Percentiles rank a stretch among this genome's conserved stretches.
Conservation (phyloP, 2,888 invertebrate species). For the Eutolmus rufibarbis region DNA sequence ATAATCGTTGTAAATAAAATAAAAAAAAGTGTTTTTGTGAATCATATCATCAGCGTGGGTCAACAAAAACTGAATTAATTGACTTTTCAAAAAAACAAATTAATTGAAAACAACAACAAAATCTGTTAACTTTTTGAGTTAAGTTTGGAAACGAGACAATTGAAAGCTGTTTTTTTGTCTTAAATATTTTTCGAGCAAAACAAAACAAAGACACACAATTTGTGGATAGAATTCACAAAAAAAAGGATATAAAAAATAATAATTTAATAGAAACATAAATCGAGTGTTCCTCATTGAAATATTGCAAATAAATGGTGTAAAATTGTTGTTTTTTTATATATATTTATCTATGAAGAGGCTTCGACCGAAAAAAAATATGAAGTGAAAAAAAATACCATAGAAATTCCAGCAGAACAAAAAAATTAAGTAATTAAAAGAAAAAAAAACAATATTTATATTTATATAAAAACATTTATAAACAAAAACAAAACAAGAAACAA, state of each 20-base stretch:
- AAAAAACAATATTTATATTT: slow-evolving; percentile 16
- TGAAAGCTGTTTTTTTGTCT: too few species aligned
- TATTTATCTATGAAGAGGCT: slow-evolving; percentile 5
- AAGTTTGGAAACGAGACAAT: too few species aligned
- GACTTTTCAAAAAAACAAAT: background rate
- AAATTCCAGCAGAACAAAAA: background rate
- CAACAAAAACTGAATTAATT: too few species aligned
- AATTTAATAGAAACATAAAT: background rate
- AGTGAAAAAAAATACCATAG: background rate
- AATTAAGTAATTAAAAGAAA: background rate
- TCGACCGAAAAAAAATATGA: background rate
- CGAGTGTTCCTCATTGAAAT: slow-evolving; percentile 22
- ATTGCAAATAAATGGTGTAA: background rate
- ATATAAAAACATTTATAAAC: slow-evolving; percentile 18
- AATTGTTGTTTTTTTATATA: slow-evolving; percentile 40
- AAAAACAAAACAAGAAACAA: background rate
- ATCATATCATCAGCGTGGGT: background rate
- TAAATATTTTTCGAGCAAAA: too few species aligned
- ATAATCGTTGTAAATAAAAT: background rate
- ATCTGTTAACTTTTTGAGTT: too few species aligned
- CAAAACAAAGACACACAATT: background rate
- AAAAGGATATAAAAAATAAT: background rate
- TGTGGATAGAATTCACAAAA: slow-evolving; percentile 1
- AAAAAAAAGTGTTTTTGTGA: background rate
- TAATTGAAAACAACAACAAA: background rate